Conservation (phyloP, 1,140 invertebrate species). For the Charaxes varanes region DNA sequence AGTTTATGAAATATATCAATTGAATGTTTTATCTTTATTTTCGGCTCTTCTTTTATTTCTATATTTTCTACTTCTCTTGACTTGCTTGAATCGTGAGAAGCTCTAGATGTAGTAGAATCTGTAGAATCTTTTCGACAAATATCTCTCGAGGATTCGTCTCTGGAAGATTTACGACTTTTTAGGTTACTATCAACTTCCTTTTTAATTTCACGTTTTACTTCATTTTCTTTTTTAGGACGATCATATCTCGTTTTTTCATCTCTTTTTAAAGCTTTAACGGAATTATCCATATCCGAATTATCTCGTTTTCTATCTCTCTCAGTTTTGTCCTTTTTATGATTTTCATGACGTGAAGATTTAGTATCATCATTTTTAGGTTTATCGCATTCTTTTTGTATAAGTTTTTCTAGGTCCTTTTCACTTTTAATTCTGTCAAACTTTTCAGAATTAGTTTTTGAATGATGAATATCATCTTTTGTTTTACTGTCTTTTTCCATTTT, state of each 20-base stretch:
- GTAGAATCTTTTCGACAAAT: constrained; percentile 70
- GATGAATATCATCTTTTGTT: constrained; percentile 66
- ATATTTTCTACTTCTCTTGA: constrained; percentile 55
- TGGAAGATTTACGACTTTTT: constrained; percentile 59
- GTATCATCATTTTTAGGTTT: constrained; percentile 53
- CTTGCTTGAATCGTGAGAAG: constrained; percentile 65
- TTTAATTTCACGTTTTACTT: constrained; percentile 51
- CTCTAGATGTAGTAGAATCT: constrained; percentile 69
- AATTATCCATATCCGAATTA: constrained; percentile 32
- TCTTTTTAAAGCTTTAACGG: constrained; percentile 40
- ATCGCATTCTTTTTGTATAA: constrained; percentile 55
- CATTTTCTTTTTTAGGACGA: constrained; percentile 48
- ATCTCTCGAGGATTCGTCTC: constrained; percentile 64
- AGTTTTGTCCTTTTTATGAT: constrained; percentile 50
- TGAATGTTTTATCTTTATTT: constrained; percentile 34
- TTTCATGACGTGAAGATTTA: constrained; percentile 45
- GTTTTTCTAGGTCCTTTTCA: constrained; percentile 47
- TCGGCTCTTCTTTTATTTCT: constrained; percentile 61
- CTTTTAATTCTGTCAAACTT: constrained; percentile 44
- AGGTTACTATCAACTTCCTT: constrained; percentile 43
- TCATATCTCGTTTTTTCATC: constrained; percentile 60
- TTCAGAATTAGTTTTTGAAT: constrained; percentile 57
- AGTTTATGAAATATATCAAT: constrained; percentile 33
- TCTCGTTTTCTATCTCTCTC: constrained; percentile 58
- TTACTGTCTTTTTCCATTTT: constrained; percentile 57